phyloP scores from a whole-genome alignment of 2,797 vertebrate species.

The Otolemur crassicaudatus region DNA sequence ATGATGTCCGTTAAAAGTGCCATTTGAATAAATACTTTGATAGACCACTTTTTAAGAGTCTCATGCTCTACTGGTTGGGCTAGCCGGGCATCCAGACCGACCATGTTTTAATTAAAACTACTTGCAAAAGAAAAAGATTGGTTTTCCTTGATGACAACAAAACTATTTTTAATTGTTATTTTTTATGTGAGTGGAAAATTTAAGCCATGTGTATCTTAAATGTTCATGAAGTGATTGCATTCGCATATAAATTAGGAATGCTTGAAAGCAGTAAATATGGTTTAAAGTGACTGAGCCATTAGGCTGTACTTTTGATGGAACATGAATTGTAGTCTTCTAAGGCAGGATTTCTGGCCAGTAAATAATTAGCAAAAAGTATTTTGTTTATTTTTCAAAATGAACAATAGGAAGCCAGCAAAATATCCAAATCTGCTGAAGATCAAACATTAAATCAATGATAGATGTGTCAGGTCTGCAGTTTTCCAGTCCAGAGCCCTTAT shows the following conservation, averaged over 20 bases:
- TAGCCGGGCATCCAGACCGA: neutral
- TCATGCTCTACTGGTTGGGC: too few relatives aligned
- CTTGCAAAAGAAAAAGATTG: neutral
- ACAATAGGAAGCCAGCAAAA: neutral
- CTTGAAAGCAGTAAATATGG: neutral
- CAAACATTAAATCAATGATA: neutral
- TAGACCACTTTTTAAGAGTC: neutral
- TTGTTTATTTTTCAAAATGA: conserved; percentile 41
- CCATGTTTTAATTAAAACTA: neutral
- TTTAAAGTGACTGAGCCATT: neutral
- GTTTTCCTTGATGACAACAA: neutral
- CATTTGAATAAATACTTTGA: neutral
- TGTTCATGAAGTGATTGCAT: neutral
- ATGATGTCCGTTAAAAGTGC: neutral
- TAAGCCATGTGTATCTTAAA: neutral
- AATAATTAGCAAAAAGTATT: neutral
- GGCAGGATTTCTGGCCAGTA: neutral
- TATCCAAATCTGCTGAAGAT: neutral
- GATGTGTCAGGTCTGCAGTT: neutral
- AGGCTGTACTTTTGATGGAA: neutral
- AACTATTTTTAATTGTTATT: neutral
- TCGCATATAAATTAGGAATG: neutral
- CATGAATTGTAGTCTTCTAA: neutral
- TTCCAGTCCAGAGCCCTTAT: neutral
- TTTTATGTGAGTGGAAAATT: conserved; percentile 10